Evolutionary conservation across 2,113 vertebrate genomes (phyloP), one percentile per base, ranked within the genome.

Genomic region (Halcyon senegalensis): DNA sequence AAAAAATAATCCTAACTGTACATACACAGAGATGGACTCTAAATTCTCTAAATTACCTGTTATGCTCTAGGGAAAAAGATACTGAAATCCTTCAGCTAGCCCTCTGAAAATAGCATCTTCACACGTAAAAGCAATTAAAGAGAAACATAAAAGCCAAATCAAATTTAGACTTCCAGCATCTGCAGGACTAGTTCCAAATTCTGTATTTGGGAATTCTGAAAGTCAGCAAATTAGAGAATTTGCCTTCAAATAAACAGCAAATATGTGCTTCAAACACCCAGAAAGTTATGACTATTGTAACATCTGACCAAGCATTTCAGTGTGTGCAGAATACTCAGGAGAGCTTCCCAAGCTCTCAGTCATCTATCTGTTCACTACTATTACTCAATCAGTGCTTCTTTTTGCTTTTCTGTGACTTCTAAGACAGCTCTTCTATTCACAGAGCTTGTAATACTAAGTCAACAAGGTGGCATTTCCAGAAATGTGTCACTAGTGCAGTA

Each of bases 31-130:
- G 31, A 20, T 7, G 59, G 75, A 66, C 64, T 86, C 76, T 59
- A 78, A 92, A 92, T 77, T 39, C 64, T 86, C 76, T 59, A 78
- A 92, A 92, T 77, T 39, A 90, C 79, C 76, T 92, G 76, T n/a
- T 50, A 27, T 28, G 48, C 68, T 46, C 37, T n/a, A 19, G 86
- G 88, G 76, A 41, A 90, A 51, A 44, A 90, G 41, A 43, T 14
- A n/a, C 14, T 50, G 46, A 67, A 80, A 84, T 70, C 59, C 75
- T 77, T 74, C 19, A 35, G 33, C 24, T 6, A 20, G 6, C 19
- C 64, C 35, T 64, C 70, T 44, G 70, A 48, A 84, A 94, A 72
- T 11, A n/a, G 66, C 70, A 62, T 55, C 20, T 60, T 60, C 24
- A 55, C 9, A 50, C 55, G 79, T 84, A 74, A 90, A 73, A 91